These are phyloP conservation scores for Matsumyia berberina DNA, from an alignment of 2,888 invertebrate genomes.

Conservation along the genomic window DNA sequence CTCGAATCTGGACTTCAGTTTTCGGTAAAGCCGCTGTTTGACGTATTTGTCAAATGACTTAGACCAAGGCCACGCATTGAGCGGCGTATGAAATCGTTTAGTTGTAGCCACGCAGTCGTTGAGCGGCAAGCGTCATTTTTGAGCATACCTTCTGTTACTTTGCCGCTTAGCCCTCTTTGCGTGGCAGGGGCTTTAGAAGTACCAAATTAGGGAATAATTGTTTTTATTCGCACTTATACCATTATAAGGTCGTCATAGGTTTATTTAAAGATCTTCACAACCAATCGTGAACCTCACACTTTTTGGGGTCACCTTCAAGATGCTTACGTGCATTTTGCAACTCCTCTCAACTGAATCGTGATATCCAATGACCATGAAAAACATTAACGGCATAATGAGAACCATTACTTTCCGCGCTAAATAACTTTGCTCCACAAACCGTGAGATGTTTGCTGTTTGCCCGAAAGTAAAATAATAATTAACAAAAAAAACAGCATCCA, in stretches of 20 bases:
- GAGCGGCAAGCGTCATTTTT: too few species aligned
- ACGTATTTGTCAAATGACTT: too few species aligned
- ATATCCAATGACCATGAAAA: conserved; percentile 69
- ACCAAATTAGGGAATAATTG: too few species aligned
- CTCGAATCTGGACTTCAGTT: too few species aligned
- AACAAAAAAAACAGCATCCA: conserved; percentile 1
- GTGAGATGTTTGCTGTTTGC: conserved; percentile 30
- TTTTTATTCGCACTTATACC: background rate
- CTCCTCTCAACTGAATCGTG: conserved; percentile 45
- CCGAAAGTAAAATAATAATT: conserved; percentile 26
- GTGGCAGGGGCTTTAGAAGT: too few species aligned
- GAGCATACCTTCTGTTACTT: background rate
- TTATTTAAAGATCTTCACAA: background rate
- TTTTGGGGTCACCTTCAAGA: conserved; percentile 23
- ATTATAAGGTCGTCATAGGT: background rate
- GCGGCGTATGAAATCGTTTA: too few species aligned
- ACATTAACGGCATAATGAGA: conserved; percentile 50
- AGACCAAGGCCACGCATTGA: too few species aligned
- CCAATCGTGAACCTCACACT: background rate
- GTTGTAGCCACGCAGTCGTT: too few species aligned
- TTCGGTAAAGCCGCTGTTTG: too few species aligned
- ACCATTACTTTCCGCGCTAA: conserved; percentile 65
- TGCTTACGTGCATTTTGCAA: conserved; percentile 20
- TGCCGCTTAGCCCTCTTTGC: too few species aligned
- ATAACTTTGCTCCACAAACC: conserved; percentile 57